Base-by-base conservation (phyloP, 2,797 vertebrate species). In the Notoglanidium macrostoma region DNA sequence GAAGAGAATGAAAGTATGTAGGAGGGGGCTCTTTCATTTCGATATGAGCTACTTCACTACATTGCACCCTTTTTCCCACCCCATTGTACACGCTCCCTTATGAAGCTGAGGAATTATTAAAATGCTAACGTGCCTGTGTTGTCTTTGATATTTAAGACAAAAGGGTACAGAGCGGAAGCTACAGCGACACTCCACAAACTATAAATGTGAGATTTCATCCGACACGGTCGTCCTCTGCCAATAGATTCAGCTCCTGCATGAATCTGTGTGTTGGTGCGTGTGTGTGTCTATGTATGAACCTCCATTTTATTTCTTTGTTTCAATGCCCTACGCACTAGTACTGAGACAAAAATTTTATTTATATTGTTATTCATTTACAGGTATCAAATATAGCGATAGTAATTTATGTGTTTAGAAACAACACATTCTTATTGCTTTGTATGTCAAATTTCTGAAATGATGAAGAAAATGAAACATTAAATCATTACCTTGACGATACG, bases 101-200 rank as follows among this genome's bases (percentile, higher is more conserved):
- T 96, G 94, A 96, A 95, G 93, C 96, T 96, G 96, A 96, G 96
- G 96, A 98, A 97, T 97, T 97, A 97, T 97, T 97, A 96, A 98
- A 98, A 97, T 97, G 97, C 97, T 97, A 98, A 97, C 97, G 96
- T 94, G 96, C 95, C 96, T 96, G 92, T 94, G 95, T 96, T 95
- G 97, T 94, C 97, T 99, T 98, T 99, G 97, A 98, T 99, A 98
- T 97, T 98, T 98, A 98, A 98, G 96, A 99, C 97, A 98, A 99
- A 98, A 98, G 97, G 96, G 95, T 94, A 96, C 92, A 95, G 96
- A 93, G 93, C 92, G 92, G 93, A 92, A 93, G 94, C 92, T 94
- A 94, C 92, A 88, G 84, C 95, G 92, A 93, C 93, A 94, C 94
- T 95, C 94, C 93, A 94, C 89, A 89, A 90, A 96, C 95, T 96